Conservation (phyloP, 1,140 invertebrate genomes). For the Drosophila aff. region DNA sequence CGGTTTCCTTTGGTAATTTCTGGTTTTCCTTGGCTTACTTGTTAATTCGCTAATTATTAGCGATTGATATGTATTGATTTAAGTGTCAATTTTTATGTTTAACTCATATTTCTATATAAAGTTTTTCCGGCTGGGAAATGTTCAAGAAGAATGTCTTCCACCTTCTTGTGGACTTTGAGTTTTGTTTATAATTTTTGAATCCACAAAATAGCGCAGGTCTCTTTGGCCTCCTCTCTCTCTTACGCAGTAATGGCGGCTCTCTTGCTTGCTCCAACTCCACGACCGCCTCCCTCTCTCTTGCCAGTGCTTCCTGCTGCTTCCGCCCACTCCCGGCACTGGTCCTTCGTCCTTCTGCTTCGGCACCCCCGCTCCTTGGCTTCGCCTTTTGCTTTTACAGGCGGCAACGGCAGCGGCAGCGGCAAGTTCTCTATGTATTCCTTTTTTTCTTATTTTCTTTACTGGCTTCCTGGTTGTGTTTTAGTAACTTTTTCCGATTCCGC, state of each 20-base stretch:
- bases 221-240: slow-evolving; percentile 31
- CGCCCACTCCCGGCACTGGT: slow-evolving; percentile 17
- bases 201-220: slow-evolving; percentile 27
- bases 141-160: not conserved
- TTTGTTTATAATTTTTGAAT: slow-evolving; percentile 56
- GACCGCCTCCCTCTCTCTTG: slow-evolving; percentile 27
- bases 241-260: slow-evolving; percentile 21
- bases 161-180: slow-evolving; percentile 6
- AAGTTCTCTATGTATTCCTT: slow-evolving; percentile 59
- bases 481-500: slow-evolving; percentile 64
- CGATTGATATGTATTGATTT: slow-evolving; percentile 28
- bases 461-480: slow-evolving; percentile 29
- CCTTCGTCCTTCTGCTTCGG: slow-evolving; percentile 10
- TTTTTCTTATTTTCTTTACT: slow-evolving; percentile 26
- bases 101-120: slow-evolving; percentile 8
- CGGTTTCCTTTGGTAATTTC: not conserved
- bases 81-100: not conserved
- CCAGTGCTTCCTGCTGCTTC: slow-evolving; percentile 11
- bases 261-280: slow-evolving; percentile 41
- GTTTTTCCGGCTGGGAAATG: not conserved
- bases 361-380: slow-evolving; percentile 9
- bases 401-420: slow-evolving; percentile 76
- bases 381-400: slow-evolving; percentile 57
- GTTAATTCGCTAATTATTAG: not conserved
- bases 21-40: not conserved